Percentiles rank a stretch among this genome's conserved stretches.
Conservation (phyloP, 2,797 vertebrate species). For the Poliocrania exsul region DNA sequence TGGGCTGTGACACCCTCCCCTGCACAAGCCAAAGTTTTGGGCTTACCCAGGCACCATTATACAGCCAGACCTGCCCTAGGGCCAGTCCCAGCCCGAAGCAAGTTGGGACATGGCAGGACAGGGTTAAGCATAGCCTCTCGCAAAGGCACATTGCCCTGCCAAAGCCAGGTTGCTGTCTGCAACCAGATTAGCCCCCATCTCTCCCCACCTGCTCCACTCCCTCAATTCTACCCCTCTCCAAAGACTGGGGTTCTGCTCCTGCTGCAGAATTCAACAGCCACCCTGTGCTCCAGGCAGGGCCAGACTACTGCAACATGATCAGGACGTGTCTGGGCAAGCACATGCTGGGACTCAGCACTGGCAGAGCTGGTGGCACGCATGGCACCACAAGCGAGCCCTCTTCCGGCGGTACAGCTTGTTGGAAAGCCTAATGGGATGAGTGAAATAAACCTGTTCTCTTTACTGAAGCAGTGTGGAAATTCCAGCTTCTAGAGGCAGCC, state of each 20-base stretch:
- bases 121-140: not conserved
- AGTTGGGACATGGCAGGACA: rapidly evolving
- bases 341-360: rapidly evolving
- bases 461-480: not conserved
- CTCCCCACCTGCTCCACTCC: not conserved
- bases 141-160: not conserved
- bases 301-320: not conserved
- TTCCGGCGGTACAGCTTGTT: not conserved
- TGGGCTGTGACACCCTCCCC: not conserved
- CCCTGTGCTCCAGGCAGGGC: not conserved
- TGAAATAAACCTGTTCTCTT: slow-evolving; percentile 48
- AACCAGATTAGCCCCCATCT: not conserved
- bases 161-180: not conserved
- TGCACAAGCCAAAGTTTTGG: not conserved
- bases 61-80: not conserved
- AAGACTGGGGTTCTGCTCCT: not conserved
- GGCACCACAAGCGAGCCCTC: not conserved
- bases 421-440: not conserved
- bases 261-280: not conserved
- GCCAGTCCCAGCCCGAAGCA: not conserved
- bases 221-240: rapidly evolving
- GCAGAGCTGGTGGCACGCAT: rapidly evolving
- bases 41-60: not conserved
- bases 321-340: not conserved
- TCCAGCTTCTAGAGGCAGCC: not conserved